phyloP scores from a whole-genome alignment of 1,140 invertebrate species.

The Megalonaias nervosa region DNA sequence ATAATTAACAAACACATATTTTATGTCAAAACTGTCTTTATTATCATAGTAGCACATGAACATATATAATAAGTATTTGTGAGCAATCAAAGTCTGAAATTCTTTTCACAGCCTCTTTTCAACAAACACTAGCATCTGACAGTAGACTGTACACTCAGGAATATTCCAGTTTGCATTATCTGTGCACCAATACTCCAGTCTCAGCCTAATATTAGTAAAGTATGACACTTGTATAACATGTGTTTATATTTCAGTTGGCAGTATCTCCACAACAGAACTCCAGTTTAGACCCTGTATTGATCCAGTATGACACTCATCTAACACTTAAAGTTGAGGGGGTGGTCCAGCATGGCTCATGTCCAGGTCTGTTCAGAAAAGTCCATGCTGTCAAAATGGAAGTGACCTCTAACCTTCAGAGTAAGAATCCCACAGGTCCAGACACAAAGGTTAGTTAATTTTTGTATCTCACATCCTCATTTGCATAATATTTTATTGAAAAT shows the following conservation, averaged over 20 bases:
- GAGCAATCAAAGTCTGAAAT: too few relatives aligned
- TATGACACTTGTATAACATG: background rate
- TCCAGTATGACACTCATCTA: conserved; percentile 83
- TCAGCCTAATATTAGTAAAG: background rate
- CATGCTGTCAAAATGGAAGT: conserved; percentile 82
- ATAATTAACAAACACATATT: too few relatives aligned
- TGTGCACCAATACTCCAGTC: too few relatives aligned
- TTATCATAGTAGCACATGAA: too few relatives aligned
- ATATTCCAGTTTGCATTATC: too few relatives aligned
- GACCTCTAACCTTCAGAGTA: conserved; percentile 75
- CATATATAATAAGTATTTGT: too few relatives aligned
- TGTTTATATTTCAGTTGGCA: conserved; percentile 73
- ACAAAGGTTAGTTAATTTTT: conserved; percentile 29
- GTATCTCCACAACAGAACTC: conserved; percentile 87
- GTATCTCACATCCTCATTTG: background rate
- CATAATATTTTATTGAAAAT: background rate
- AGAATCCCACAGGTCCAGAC: conserved; percentile 14
- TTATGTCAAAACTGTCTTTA: too few relatives aligned
- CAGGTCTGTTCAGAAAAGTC: conserved; percentile 80
- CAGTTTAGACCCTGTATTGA: conserved; percentile 82
- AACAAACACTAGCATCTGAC: too few relatives aligned
- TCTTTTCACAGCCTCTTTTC: too few relatives aligned
- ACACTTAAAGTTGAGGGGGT: conserved; percentile 91
- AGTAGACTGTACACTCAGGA: too few relatives aligned
- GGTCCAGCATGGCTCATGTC: conserved; percentile 77